phyloP scores from a whole-genome alignment of 1,140 invertebrate species.

The Cherax quadricarinatus region DNA sequence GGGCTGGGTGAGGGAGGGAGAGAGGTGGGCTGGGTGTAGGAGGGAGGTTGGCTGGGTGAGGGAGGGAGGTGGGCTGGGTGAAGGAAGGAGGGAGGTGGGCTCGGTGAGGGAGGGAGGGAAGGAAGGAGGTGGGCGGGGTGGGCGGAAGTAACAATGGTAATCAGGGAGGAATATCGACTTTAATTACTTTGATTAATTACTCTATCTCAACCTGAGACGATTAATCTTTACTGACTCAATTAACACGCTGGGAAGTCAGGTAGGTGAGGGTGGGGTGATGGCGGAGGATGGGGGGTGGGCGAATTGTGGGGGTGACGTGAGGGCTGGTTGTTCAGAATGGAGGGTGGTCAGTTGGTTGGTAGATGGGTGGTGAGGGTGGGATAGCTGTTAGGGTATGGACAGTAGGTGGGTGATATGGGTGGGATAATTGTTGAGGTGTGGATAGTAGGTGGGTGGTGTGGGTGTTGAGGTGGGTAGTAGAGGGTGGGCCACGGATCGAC shows the following conservation, averaged over 20 bases:
- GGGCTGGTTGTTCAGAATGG: background rate
- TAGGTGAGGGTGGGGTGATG: background rate
- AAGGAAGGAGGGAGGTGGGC: too few species aligned
- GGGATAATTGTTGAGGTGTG: too few species aligned
- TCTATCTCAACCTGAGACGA: background rate
- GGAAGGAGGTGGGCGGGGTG: too few species aligned
- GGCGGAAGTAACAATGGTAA: too few species aligned
- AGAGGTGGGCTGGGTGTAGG: too few species aligned
- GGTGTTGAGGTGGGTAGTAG: background rate
- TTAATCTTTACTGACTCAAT: background rate
- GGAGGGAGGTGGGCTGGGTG: too few species aligned
- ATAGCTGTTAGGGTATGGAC: background rate
- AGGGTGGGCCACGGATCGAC: background rate
- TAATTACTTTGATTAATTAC: too few species aligned
- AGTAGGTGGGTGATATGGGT: background rate
- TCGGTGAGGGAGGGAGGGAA: too few species aligned
- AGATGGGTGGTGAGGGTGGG: background rate
- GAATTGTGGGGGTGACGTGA: background rate
- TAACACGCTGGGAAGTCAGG: background rate
- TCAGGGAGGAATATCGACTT: too few species aligned
- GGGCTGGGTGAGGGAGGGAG: too few species aligned
- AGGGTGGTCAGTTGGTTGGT: background rate
- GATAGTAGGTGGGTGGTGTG: background rate
- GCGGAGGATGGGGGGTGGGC: too few species aligned
- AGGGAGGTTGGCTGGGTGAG: too few species aligned